Conservation (phyloP, 1,140 invertebrate genomes). For the Atopsyche davidsoni region DNA sequence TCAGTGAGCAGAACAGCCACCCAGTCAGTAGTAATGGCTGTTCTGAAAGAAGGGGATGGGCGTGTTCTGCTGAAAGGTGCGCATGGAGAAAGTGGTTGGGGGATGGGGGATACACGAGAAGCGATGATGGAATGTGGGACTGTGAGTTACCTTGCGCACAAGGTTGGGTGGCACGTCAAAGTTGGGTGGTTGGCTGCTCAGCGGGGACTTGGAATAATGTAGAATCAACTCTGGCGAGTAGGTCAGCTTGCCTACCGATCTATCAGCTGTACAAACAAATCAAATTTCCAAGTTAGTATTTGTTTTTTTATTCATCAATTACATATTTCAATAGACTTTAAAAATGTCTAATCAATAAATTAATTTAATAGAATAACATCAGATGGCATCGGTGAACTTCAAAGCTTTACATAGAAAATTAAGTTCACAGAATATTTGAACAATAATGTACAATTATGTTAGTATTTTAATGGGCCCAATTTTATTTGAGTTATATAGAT, state of each 20-base stretch:
- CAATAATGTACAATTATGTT: too few species aligned
- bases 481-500: too few species aligned
- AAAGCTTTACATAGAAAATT: too few species aligned
- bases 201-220: constrained; percentile 46
- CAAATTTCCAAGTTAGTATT: too few species aligned
- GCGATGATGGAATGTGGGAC: not conserved
- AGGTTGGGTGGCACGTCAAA: constrained; percentile 42
- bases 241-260: constrained; percentile 36
- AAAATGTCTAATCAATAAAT: too few species aligned
- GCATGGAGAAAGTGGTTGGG: not conserved
- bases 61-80: too few species aligned
- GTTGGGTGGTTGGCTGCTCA: constrained; percentile 44
- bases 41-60: not conserved
- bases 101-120: not conserved
- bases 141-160: constrained; percentile 44
- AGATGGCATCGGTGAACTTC: too few species aligned
- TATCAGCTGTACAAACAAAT: constrained; percentile 23
- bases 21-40: not conserved
- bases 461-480: too few species aligned
- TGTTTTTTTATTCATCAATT: too few species aligned
- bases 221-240: constrained; percentile 47
- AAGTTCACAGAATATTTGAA: too few species aligned
- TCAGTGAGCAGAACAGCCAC: not conserved
- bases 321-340: too few species aligned
- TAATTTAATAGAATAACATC: too few species aligned